Base-by-base conservation (phyloP, 30 jellyfish, hydroid and myxozoan genomes). In the Aurelia sp. region DNA sequence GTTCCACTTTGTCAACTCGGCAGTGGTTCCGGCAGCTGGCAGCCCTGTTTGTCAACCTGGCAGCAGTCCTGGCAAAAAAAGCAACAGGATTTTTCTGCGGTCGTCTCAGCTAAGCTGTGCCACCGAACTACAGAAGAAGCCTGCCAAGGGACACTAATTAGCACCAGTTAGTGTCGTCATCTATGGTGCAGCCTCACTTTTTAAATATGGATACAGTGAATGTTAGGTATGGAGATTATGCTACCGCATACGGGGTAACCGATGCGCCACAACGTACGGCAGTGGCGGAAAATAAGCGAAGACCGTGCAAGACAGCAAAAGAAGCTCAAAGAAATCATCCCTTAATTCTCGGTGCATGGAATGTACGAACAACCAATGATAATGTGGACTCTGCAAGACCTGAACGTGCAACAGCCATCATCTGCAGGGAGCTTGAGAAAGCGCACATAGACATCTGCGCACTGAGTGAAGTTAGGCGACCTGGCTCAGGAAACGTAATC, bases 91-190 rank as follows among this genome's bases (percentile, higher is more conserved):
- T 66, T 62, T 58, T 53, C 52, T 66, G 65, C 79, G 77, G 86
- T 71, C 78, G 96, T 86, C 90, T 62, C 90, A 75, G 86, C 90
- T 86, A 19, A 19, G 91, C 91, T 75, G 77, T 76, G 96, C 86
- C 96, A 81, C 96, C 66, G 86, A 67, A 10, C 71, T 21, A 86
- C 81, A 27, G 80, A 63, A 69, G 65, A 21, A 10, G 76, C 67
- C 90, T 86, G 91, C 96, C 90, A 76, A 63, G 91, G 91, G 91
- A 86, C 96, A 76, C 79, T 66, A 65, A 17, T 40, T 50, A 48
- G 79, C 91, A 52, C 96, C 91, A 66, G 23, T 40, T 70, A 62
- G 81, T 76, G 96, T 58, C 86, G 86, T 86, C 96, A 75, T 62
- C 80, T 70, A 61, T 62, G 90, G 91, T 16, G 90, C 79, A 76